These are phyloP conservation scores for Drosophila nikananu DNA, from an alignment of 1,140 invertebrate genomes.

Conservation along the genomic window DNA sequence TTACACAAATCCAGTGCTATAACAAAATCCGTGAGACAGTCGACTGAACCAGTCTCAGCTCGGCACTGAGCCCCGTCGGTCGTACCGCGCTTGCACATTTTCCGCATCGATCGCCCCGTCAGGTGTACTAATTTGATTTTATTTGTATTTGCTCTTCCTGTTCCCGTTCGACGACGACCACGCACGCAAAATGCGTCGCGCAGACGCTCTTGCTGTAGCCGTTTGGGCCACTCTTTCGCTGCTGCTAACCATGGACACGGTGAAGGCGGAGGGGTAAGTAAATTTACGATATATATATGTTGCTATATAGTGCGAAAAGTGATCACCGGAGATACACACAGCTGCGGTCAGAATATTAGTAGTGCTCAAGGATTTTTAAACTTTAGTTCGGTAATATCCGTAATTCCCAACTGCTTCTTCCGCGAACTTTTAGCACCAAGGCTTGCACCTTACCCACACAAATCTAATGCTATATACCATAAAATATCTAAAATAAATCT, in stretches of 20 bases:
- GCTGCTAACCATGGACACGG: slow-evolving; percentile 63
- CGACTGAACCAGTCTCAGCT: slow-evolving; percentile 69
- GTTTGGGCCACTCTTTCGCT: slow-evolving; percentile 48
- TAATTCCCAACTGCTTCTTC: neutral
- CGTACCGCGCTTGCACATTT: slow-evolving; percentile 56
- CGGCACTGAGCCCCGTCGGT: slow-evolving; percentile 60
- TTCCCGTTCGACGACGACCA: slow-evolving; percentile 17
- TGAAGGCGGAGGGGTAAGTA: slow-evolving; percentile 74
- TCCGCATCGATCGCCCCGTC: slow-evolving; percentile 13
- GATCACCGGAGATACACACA: slow-evolving; percentile 2
- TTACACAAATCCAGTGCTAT: slow-evolving; percentile 45
- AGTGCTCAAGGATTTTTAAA: neutral
- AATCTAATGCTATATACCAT: neutral
- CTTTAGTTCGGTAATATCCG: neutral
- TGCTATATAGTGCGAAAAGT: slow-evolving; percentile 6
- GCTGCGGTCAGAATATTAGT: slow-evolving; percentile 1
- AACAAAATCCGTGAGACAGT: slow-evolving; percentile 60
- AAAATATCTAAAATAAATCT: neutral
- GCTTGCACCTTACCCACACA: neutral
- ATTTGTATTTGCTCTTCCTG: slow-evolving; percentile 35
- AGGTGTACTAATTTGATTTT: slow-evolving; percentile 41
- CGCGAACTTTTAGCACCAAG: neutral
- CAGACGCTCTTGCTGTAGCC: slow-evolving; percentile 64
- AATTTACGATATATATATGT: neutral
- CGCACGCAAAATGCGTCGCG: slow-evolving; percentile 68